These are phyloP conservation scores for Eulemur mongoz DNA, from an alignment of 2,797 vertebrate genomes.

Conservation along the genomic window DNA sequence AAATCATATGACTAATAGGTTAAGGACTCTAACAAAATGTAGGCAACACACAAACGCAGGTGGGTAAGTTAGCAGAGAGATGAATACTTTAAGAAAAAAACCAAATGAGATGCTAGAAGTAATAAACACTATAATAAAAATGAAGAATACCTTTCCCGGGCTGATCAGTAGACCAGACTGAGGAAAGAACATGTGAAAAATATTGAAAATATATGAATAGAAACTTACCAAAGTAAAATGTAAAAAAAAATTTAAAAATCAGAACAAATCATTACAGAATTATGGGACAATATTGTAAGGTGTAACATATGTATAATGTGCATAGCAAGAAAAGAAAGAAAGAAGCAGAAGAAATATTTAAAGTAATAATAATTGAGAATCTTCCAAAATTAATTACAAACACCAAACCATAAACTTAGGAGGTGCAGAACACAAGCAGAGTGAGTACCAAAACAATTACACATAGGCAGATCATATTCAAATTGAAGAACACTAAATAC, in stretches of 20 bases:
- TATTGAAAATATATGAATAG: not conserved
- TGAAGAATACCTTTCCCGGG: not conserved
- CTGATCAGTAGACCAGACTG: not conserved
- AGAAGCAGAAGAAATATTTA: not conserved
- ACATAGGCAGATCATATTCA: not conserved
- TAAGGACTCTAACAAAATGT: not conserved
- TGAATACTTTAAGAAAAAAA: not conserved
- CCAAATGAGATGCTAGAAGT: not conserved
- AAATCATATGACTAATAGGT: not conserved
- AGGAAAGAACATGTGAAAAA: not conserved
- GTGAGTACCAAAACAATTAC: not conserved
- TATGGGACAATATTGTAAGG: not conserved
- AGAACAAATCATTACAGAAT: not conserved
- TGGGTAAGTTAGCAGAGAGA: not conserved
- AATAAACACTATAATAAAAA: not conserved
- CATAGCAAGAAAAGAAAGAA: not conserved
- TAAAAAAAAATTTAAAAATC: not conserved
- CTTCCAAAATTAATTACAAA: not conserved
- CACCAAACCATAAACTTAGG: not conserved
- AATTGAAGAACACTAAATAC: not conserved
- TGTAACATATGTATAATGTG: not conserved
- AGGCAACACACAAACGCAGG: not conserved
- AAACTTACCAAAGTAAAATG: not conserved
- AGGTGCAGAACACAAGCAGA: not conserved
- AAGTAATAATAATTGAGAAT: not conserved